These are phyloP conservation scores for Achroia grisella DNA, from an alignment of 1,140 invertebrate species.

Conservation along the genomic window DNA sequence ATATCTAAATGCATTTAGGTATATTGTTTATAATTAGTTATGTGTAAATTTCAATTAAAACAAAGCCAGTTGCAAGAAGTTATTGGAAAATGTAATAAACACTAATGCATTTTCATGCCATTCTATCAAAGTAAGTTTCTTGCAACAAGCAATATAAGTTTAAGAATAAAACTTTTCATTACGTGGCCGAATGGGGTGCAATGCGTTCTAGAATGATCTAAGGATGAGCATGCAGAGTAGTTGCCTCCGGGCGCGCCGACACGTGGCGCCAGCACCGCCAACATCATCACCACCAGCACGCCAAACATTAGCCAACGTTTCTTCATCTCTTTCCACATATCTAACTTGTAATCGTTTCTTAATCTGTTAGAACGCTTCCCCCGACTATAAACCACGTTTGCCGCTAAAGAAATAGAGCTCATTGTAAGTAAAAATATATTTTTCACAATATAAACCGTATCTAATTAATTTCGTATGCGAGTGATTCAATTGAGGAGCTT, in stretches of 20 bases:
- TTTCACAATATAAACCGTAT: too few species aligned
- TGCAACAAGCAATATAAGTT: conserved; percentile 7
- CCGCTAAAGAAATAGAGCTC: conserved; percentile 14
- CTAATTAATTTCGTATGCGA: too few species aligned
- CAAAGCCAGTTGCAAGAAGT: background rate
- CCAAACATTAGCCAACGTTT: conserved; percentile 48
- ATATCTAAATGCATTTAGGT: too few species aligned
- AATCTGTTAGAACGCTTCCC: conserved; percentile 6
- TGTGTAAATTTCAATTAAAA: too few species aligned
- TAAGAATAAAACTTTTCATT: conserved; percentile 33
- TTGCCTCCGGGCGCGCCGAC: conserved; percentile 59
- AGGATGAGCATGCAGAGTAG: conserved; percentile 52
- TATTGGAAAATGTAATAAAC: background rate
- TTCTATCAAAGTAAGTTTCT: background rate
- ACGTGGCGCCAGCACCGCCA: conserved; percentile 40
- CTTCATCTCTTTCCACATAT: conserved; percentile 41
- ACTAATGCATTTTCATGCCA: too few species aligned
- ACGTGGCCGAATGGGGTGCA: conserved; percentile 56
- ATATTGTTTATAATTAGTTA: too few species aligned
- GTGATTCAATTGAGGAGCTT: background rate
- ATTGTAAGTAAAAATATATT: conserved; percentile 11
- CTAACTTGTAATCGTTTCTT: conserved; percentile 32
- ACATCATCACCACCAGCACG: conserved; percentile 27
- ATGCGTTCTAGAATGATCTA: conserved; percentile 53
- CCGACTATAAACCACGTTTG: conserved; percentile 14